Percentiles rank a stretch among this genome's conserved stretches.
Evolutionary conservation across 2,797 vertebrate species (phyloP).

Genomic region (Rousettus madagascariensis): DNA sequence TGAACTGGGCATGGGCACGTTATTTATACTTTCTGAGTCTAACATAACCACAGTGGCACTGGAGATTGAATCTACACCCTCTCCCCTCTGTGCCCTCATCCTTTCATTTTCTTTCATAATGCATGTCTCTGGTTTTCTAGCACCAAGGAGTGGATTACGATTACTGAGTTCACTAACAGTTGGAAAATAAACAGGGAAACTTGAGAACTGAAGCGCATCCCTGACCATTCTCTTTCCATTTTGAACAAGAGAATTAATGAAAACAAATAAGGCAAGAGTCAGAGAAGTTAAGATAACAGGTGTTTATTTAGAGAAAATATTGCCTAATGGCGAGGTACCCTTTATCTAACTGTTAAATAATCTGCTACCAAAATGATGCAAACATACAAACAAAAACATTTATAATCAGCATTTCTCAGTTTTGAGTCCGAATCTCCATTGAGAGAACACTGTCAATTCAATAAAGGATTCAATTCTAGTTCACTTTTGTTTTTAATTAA

Average conservation of each 20-base stretch:
- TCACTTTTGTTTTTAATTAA: conserved; percentile 7
- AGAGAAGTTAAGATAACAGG: not conserved
- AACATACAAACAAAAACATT: not conserved
- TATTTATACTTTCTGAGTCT: not conserved
- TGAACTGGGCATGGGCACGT: conserved; percentile 11
- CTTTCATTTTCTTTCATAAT: not conserved
- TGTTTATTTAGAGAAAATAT: not conserved
- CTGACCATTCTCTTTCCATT: not conserved
- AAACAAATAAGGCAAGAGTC: not conserved
- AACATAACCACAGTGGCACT: not conserved
- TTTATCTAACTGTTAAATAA: not conserved
- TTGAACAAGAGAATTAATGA: conserved; percentile 2
- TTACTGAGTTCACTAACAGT: not conserved
- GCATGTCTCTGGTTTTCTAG: not conserved
- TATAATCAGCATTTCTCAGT: not conserved
- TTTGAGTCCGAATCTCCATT: not conserved
- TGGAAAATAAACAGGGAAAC: not conserved
- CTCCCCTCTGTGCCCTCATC: not conserved
- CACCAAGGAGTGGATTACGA: not conserved
- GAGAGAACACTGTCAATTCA: not conserved
- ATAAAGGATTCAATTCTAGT: not conserved
- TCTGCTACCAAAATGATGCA: not conserved
- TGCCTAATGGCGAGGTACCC: not conserved
- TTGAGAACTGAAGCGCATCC: not conserved
- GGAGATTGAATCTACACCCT: not conserved